These are phyloP conservation scores for Stenodema calcarata DNA, from an alignment of 2,888 invertebrate genomes.

Conservation along the genomic window DNA sequence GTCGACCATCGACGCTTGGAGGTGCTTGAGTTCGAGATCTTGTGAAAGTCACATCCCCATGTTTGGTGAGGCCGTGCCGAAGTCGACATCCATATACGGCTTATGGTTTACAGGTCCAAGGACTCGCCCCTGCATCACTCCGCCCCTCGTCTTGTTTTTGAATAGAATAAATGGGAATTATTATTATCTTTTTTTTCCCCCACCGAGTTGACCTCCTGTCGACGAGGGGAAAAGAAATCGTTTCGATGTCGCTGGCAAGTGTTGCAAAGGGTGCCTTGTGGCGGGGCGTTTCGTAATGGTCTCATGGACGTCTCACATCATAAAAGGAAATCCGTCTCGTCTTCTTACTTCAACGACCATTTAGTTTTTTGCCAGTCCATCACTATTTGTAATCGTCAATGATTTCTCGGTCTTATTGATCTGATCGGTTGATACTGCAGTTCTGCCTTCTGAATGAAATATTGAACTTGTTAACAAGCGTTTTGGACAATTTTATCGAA, in stretches of 20 bases:
- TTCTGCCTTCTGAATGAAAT: too few relatives aligned
- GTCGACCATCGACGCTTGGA: not conserved
- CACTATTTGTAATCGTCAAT: not conserved
- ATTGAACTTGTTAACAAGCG: too few relatives aligned
- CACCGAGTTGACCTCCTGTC: not conserved
- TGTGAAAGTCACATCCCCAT: conserved; percentile 46
- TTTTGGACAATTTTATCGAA: too few relatives aligned
- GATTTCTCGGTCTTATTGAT: too few relatives aligned
- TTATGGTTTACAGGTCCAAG: conserved; percentile 3
- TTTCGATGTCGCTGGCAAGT: not conserved
- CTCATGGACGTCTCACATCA: not conserved
- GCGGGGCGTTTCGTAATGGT: not conserved
- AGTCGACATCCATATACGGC: conserved; percentile 41
- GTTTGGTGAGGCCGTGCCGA: conserved; percentile 28
- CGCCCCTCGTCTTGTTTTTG: not conserved
- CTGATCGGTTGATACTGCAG: too few relatives aligned
- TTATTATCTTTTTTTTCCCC: conserved; percentile 1
- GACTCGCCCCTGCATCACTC: not conserved
- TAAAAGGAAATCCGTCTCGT: not conserved
- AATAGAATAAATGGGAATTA: conserved; percentile 16
- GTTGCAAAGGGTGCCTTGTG: not conserved
- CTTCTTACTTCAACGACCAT: not conserved
- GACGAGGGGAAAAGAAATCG: not conserved
- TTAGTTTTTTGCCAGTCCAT: not conserved
- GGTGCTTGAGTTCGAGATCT: not conserved